These are phyloP conservation scores for Tetramorium parvispinum DNA, from an alignment of 1,140 invertebrate species.

Conservation along the genomic window DNA sequence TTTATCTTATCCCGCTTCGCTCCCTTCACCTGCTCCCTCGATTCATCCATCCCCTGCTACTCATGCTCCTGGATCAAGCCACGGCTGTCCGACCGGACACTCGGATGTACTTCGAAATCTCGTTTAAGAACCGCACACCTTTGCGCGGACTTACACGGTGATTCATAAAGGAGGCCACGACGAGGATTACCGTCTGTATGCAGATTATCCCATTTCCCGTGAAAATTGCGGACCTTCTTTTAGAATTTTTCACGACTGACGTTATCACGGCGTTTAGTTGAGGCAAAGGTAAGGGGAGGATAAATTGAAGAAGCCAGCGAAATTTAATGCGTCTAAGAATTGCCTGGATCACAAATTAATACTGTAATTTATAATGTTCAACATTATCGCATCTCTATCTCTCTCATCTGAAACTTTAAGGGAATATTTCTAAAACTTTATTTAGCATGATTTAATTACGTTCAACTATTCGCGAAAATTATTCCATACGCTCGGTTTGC, in stretches of 20 bases:
- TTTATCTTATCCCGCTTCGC: conserved; percentile 78
- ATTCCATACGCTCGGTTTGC: conserved; percentile 2
- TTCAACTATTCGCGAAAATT: not conserved
- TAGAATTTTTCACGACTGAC: conserved; percentile 52
- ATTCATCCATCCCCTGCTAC: conserved; percentile 61
- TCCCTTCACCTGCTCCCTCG: conserved; percentile 65
- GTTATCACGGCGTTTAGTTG: conserved; percentile 38
- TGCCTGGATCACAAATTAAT: not conserved
- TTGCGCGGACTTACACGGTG: conserved; percentile 40
- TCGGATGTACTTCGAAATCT: conserved; percentile 68
- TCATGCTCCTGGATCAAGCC: conserved; percentile 58
- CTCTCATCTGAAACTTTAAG: not conserved
- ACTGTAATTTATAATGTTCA: not conserved
- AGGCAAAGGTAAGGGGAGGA: not conserved
- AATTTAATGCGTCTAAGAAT: not conserved
- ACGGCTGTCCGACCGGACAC: conserved; percentile 60
- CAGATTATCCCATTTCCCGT: conserved; percentile 56
- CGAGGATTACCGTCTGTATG: conserved; percentile 66
- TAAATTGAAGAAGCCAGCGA: conserved; percentile 9
- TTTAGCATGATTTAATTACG: not conserved
- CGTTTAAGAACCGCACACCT: conserved; percentile 48
- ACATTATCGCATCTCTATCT: not conserved
- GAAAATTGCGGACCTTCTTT: conserved; percentile 62
- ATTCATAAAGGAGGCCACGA: conserved; percentile 67
- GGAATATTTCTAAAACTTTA: not conserved